These are phyloP conservation scores for Odontamblyopus lacepedii DNA, from an alignment of 2,797 vertebrate genomes.

Conservation along the genomic window DNA sequence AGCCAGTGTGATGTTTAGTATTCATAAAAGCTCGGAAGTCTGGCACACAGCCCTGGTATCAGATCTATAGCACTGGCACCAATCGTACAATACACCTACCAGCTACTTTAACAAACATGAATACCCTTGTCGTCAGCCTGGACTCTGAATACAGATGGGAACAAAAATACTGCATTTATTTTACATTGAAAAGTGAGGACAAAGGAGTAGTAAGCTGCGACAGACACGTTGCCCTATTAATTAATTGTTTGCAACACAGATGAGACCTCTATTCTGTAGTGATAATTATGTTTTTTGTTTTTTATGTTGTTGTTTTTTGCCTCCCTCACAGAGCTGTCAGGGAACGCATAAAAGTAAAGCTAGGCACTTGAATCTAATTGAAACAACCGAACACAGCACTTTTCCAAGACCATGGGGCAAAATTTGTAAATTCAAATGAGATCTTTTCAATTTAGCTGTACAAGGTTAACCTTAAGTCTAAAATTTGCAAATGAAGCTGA, in stretches of 20 bases:
- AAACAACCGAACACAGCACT: neutral
- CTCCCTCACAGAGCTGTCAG: conserved; percentile 31
- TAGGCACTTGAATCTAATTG: conserved; percentile 24
- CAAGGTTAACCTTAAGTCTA: neutral
- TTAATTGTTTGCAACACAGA: conserved; percentile 21
- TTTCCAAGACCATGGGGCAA: neutral
- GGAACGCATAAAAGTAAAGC: conserved; percentile 25
- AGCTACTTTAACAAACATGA: conserved; percentile 10
- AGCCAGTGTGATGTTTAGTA: conserved; percentile 13
- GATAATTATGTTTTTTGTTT: conserved; percentile 24
- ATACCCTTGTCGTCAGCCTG: conserved; percentile 1
- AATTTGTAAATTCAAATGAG: neutral
- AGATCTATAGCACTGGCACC: conserved; percentile 12
- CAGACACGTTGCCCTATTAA: conserved; percentile 10
- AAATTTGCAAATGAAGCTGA: neutral
- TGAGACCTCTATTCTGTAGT: conserved; percentile 28
- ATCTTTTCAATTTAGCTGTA: neutral
- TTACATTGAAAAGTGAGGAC: conserved; percentile 16
- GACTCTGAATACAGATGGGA: conserved; percentile 9
- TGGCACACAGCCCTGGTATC: conserved; percentile 17
- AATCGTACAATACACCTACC: neutral
- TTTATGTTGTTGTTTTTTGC: neutral
- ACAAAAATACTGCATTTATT: conserved; percentile 15
- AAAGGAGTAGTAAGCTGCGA: conserved; percentile 19
- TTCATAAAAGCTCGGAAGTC: conserved; percentile 22